Base-by-base conservation (phyloP, 2,797 vertebrate species). In the Tokudaia muenninki region DNA sequence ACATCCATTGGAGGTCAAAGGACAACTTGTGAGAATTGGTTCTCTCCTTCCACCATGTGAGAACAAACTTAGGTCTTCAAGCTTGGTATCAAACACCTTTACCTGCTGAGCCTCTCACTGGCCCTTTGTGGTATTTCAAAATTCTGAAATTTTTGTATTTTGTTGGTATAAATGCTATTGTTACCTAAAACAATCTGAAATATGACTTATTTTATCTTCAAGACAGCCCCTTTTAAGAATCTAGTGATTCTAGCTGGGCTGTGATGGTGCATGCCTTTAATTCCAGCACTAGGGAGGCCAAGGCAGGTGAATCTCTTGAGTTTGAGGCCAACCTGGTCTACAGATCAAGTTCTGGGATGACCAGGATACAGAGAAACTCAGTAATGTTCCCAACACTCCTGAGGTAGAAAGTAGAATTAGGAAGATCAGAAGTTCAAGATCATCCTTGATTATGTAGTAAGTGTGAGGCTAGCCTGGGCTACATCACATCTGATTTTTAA, bases 161-260 rank as follows among this genome's bases (percentile, higher is more conserved):
- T 87, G 44, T 90, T 82, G 55, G 52, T 80, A 47, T 47, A n/a
- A 34, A 83, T 90, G 29, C 37, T 67, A 16, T 57, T 81, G 63
- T 87, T 52, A 86, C 41, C 57, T 93, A 89, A 94, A 94, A 93
- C 52, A 81, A 89, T 78, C 52, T n/a, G 50, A 75, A 78, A n/a
- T 88, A 17, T 47, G 65, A 83, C 24, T 93, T 34, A 55, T 92
- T 93, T 92, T 86, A 31, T 57, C 41, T 67, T 70, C 37, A 78
- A 75, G 86, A 74, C 83, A 67, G 81, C 37, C 59, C 6, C 31
- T 84, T 31, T 29, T 61, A 78, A 50, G 44, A 78, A 50, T 50
- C 11, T 47, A 50, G 75, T 78, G 37, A 24, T 72, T 72, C 17
- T 74, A 81, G 55, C n/a, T 26, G 55, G 22, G 13, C 6, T 17